These are phyloP conservation scores for Drosophila pseudoobscura DNA, from an alignment of 1,140 invertebrate species.

Conservation along the genomic window DNA sequence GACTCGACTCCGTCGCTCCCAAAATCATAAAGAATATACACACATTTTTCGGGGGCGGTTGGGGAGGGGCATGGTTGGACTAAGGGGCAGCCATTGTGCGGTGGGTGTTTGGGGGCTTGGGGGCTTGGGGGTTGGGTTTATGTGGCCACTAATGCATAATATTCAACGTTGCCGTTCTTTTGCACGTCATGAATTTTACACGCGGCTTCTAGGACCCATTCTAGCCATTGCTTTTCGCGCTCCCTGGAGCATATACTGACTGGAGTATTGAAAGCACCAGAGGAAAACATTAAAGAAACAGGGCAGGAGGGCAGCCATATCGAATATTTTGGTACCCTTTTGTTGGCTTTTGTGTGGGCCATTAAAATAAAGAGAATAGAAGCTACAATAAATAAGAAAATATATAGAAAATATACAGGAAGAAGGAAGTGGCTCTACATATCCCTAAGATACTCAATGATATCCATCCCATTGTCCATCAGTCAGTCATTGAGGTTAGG, in stretches of 20 bases:
- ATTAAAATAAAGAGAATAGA: too few relatives aligned
- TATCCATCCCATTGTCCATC: too few relatives aligned
- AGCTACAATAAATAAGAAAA: too few relatives aligned
- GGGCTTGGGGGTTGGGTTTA: conserved; percentile 7
- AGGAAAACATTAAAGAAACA: too few relatives aligned
- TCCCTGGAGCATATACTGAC: conserved; percentile 6
- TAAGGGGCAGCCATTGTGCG: conserved; percentile 38
- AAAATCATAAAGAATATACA: conserved; percentile 62
- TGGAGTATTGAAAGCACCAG: too few relatives aligned
- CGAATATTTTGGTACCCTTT: too few relatives aligned
- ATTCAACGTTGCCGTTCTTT: conserved; percentile 68
- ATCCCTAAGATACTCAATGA: too few relatives aligned
- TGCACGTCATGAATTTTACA: conserved; percentile 76
- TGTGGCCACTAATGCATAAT: conserved; percentile 71
- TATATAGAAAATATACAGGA: too few relatives aligned
- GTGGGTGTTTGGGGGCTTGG: background rate
- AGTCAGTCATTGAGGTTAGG: too few relatives aligned
- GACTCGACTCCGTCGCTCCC: background rate
- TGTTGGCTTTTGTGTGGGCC: too few relatives aligned
- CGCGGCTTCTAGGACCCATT: conserved; percentile 20
- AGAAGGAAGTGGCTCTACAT: too few relatives aligned
- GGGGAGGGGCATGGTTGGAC: background rate
- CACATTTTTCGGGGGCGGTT: conserved; percentile 5
- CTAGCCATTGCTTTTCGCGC: conserved; percentile 8
- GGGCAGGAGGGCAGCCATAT: too few relatives aligned